phyloP scores from a whole-genome alignment of 2,888 invertebrate genomes.

The Terebella lapidaria region DNA sequence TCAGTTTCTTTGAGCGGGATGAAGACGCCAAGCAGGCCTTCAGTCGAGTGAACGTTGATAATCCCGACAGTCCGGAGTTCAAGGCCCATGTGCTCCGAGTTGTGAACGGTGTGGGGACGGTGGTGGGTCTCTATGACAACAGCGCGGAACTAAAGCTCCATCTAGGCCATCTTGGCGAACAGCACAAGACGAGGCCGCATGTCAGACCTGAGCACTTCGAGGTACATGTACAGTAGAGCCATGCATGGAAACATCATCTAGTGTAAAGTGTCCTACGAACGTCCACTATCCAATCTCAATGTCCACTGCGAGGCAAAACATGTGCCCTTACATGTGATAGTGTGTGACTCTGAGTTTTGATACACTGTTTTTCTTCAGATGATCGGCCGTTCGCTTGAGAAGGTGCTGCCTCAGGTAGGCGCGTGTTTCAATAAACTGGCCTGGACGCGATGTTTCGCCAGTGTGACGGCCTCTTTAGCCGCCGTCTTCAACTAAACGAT shows the following conservation, averaged over 20 bases:
- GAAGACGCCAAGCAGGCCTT: constrained; percentile 13
- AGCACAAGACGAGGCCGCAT: constrained; percentile 17
- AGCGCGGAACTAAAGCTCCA: constrained; percentile 12
- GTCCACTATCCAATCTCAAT: too few relatives aligned
- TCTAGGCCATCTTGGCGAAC: constrained; percentile 17
- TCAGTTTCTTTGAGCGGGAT: constrained; percentile 16
- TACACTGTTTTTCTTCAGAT: too few relatives aligned
- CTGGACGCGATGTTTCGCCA: constrained; percentile 14
- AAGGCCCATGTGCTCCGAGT: constrained; percentile 20
- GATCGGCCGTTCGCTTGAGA: constrained; percentile 9
- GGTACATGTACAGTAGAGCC: too few relatives aligned
- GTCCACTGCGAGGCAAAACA: too few relatives aligned
- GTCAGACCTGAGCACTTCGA: constrained; percentile 16
- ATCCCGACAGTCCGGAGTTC: constrained; percentile 15
- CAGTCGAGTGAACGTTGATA: constrained; percentile 12
- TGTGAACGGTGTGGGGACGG: constrained; percentile 21
- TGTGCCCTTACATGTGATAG: too few relatives aligned
- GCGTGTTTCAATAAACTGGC: constrained; percentile 19
- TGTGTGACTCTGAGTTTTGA: too few relatives aligned
- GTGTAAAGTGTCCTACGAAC: too few relatives aligned
- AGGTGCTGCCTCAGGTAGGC: constrained; percentile 18
- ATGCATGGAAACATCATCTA: too few relatives aligned
- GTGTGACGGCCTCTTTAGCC: too few relatives aligned
- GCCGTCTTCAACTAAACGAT: too few relatives aligned
- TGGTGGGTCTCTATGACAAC: constrained; percentile 18